Evolutionary conservation across 2,888 invertebrate species (phyloP).

Genomic region (Limnephilus auricula): DNA sequence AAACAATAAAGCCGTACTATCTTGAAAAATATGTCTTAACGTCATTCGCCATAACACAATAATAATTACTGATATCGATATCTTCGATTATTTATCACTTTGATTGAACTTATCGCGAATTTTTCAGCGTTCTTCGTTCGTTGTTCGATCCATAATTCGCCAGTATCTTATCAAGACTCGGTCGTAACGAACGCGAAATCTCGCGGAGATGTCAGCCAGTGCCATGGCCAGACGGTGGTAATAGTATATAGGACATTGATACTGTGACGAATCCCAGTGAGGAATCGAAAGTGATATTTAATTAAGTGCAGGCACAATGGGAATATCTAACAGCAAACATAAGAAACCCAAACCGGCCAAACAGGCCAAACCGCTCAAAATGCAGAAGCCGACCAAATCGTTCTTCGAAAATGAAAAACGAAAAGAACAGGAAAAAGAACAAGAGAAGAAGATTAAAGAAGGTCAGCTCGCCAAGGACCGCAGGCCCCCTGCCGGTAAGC

Average conservation of each 20-base stretch:
- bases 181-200: not conserved
- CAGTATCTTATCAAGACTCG: slow-evolving; percentile 41
- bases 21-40: not conserved
- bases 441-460: slow-evolving; percentile 68
- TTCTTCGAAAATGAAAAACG: slow-evolving; percentile 75
- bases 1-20: not conserved
- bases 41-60: not conserved
- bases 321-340: slow-evolving; percentile 71
- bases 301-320: slow-evolving; percentile 69
- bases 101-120: slow-evolving; percentile 21
- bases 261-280: not conserved
- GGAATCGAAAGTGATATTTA: not conserved
- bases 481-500: slow-evolving; percentile 67
- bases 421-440: slow-evolving; percentile 71
- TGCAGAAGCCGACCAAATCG: slow-evolving; percentile 67
- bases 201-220: not conserved
- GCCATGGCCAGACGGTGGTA: not conserved
- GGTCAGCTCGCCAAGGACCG: not conserved
- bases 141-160: not conserved
- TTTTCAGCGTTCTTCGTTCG: not conserved
- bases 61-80: not conserved
- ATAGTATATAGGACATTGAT: not conserved
- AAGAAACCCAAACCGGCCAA: slow-evolving; percentile 56
- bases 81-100: slow-evolving; percentile 10
- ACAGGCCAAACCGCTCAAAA: slow-evolving; percentile 65